phyloP scores from a whole-genome alignment of 2,888 invertebrate species.

The Quadroppia sp. region DNA sequence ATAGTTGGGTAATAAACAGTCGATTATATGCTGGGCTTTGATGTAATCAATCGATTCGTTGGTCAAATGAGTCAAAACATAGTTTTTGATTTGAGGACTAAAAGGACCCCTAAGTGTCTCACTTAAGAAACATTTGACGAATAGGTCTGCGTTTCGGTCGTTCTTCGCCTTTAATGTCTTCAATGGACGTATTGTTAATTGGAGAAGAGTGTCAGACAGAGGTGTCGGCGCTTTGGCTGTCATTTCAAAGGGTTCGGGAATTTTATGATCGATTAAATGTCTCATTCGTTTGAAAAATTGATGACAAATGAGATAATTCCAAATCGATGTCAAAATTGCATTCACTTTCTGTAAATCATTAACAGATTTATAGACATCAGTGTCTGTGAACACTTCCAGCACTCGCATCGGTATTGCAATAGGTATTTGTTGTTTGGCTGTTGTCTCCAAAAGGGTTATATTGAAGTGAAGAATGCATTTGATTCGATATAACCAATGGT shows the following conservation, averaged over 20 bases:
- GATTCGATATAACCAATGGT: conserved; percentile 48
- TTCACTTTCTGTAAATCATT: conserved; percentile 6
- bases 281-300: conserved; percentile 72
- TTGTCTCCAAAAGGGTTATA: conserved; percentile 49
- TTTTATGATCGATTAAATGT: conserved; percentile 64
- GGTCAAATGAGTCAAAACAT: conserved; percentile 4
- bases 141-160: neutral
- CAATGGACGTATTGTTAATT: conserved; percentile 72
- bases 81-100: conserved; percentile 38
- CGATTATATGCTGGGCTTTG: conserved; percentile 7
- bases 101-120: conserved; percentile 39
- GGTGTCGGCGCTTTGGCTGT: conserved; percentile 68
- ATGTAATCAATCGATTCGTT: neutral
- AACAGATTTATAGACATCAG: conserved; percentile 50
- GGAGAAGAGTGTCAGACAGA: conserved; percentile 66
- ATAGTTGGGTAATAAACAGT: conserved; percentile 14
- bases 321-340: conserved; percentile 49
- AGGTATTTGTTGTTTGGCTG: conserved; percentile 51
- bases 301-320: conserved; percentile 52
- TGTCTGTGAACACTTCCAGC: conserved; percentile 62
- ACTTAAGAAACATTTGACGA: conserved; percentile 33
- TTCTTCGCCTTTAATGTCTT: conserved; percentile 9
- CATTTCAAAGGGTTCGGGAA: conserved; percentile 65
- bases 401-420: conserved; percentile 71
- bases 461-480: conserved; percentile 44